Conservation (phyloP, 2,113 vertebrate genomes). For the Anas platyrhynchos region DNA sequence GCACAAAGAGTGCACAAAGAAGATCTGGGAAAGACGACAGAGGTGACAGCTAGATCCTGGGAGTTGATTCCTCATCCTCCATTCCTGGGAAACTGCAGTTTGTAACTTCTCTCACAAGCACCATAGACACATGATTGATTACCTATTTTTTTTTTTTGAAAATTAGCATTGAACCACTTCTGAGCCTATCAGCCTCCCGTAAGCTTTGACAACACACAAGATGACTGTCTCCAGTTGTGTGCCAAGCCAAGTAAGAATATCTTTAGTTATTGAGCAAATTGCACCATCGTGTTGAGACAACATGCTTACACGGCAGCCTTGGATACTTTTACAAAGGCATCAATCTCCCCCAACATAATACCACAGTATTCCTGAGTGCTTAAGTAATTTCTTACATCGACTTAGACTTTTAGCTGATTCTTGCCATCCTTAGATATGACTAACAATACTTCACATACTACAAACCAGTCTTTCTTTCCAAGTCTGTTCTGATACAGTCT, state of each 20-base stretch:
- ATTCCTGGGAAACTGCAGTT: neutral
- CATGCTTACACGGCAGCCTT: neutral
- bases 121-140: neutral
- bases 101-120: fast-evolving
- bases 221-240: fast-evolving
- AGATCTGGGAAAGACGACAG: neutral
- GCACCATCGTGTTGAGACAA: neutral
- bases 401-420: neutral
- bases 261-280: neutral
- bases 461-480: neutral
- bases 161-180: neutral
- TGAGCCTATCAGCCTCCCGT: neutral
- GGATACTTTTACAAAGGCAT: neutral
- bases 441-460: neutral
- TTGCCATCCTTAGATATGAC: neutral
- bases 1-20: neutral
- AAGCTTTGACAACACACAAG: neutral
- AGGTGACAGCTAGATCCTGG: neutral
- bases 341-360: neutral
- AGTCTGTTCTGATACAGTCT: neutral
- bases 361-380: neutral
- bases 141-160: no score
- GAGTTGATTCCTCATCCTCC: neutral
- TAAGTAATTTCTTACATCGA: neutral
- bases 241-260: neutral